phyloP scores from a whole-genome alignment of 2,888 invertebrate species.

The Eugnorisma glareosa region DNA sequence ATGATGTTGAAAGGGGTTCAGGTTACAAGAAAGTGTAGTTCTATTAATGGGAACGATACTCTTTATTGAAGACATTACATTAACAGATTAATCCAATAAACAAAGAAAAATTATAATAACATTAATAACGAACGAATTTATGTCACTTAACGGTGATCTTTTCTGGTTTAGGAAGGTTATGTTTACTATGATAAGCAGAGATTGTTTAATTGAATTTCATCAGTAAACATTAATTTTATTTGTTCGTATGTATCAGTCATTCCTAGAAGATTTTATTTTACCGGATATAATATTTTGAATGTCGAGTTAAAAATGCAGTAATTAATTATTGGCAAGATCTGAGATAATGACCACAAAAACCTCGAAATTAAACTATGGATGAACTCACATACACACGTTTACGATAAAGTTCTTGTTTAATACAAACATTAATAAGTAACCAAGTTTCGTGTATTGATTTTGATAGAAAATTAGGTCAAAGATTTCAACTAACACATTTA shows the following conservation, averaged over 20 bases:
- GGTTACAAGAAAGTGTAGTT: conserved; percentile 10
- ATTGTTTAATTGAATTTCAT: not conserved
- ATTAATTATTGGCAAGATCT: not conserved
- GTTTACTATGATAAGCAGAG: not conserved
- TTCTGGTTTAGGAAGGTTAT: not conserved
- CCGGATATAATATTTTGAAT: not conserved
- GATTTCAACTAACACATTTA: conserved; percentile 19
- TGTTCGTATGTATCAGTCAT: not conserved
- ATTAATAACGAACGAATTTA: not conserved
- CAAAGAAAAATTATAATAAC: not conserved
- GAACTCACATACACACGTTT: not conserved
- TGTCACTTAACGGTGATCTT: not conserved
- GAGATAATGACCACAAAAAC: not conserved
- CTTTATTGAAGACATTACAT: conserved; percentile 13
- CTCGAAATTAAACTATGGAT: not conserved
- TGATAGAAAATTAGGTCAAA: conserved; percentile 47
- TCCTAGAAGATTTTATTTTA: not conserved
- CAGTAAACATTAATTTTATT: not conserved
- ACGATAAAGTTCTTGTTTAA: conserved; percentile 5
- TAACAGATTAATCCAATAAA: not conserved
- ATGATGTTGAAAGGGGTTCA: conserved; percentile 33
- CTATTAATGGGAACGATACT: conserved; percentile 1
- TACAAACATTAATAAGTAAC: not conserved
- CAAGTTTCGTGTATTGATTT: conserved; percentile 37
- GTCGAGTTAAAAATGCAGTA: not conserved